Evolutionary conservation across 2,113 vertebrate genomes (phyloP).

Genomic region (Megalops atlanticus): DNA sequence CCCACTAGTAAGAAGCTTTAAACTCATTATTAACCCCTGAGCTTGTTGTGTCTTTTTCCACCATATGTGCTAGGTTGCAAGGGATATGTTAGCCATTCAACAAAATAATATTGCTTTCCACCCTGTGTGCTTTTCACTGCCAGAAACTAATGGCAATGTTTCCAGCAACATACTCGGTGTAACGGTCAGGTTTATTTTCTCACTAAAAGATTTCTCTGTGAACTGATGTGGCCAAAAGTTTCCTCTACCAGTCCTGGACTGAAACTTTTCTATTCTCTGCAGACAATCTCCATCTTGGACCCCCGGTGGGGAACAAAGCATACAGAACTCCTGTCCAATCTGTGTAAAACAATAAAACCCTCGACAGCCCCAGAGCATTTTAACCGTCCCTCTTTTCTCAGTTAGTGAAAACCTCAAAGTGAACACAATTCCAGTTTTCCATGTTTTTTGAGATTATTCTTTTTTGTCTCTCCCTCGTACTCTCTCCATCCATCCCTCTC

Average conservation of each 20-base stretch:
- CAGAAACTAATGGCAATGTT: not conserved
- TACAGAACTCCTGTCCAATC: not conserved
- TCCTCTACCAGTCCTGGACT: not conserved
- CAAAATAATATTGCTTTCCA: not conserved
- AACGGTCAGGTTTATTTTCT: not conserved
- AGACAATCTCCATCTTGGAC: not conserved
- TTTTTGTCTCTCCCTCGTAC: not conserved
- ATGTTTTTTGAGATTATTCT: not conserved
- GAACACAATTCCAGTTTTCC: too few species aligned
- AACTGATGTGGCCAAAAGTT: not conserved
- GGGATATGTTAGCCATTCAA: not conserved
- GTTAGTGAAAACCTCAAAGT: too few species aligned
- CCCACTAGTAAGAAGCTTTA: too few species aligned
- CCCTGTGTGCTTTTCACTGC: not conserved
- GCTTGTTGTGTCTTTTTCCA: not conserved
- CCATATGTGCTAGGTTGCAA: too few species aligned
- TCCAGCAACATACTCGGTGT: not conserved
- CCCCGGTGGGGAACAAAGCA: not conserved
- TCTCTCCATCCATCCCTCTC: not conserved
- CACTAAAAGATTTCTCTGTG: not conserved
- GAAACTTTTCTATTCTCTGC: not conserved
- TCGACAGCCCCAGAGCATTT: not conserved
- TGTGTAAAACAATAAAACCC: not conserved
- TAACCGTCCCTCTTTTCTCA: too few species aligned
- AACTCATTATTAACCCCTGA: too few species aligned